Evolutionary conservation across 2,797 vertebrate species (phyloP), one percentile per base, ranked within the genome.

Genomic region (Pelochelys cantorii): DNA sequence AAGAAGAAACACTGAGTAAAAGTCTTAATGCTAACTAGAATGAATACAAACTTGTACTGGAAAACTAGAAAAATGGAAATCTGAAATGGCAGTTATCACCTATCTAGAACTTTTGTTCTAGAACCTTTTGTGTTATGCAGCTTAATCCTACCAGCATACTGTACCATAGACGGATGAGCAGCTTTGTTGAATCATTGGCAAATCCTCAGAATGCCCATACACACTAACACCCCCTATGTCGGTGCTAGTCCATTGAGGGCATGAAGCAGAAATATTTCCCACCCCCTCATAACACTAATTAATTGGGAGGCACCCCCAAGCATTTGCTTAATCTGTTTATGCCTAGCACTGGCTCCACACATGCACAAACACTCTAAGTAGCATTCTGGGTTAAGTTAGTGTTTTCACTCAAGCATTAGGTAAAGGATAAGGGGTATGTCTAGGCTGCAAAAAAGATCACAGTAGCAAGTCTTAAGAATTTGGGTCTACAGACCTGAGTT

Each of bases 381-480:
- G 65, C 0, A 10, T 23, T 27, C 37, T 2, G 77, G 81, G 71
- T 91, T 90, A 85, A 80, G 81, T 55, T 80, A 53, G 68, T 0
- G 29, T 86, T 91, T 71, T 22, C 88, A 93, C 13, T 56, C 89
- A 93, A 91, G 84, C 84, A 90, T 56, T 71, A 87, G 90, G 59
- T 0, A 1, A 84, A 88, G 74, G 22, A 80, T 56, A n/a, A 90
- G 3, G 0, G n/a, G 42, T 88, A 84, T 9, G 57, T 87, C 79
- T 25, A 71, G 22, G n/a, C n/a, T 71, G 68, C 34, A 71, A 71
- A 71, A 71, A 22, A 71, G 15, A n/a, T 31, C 62, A n/a, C 3
- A 18, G 17, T 6, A 37, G 18, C 20, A 11, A 71, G 20, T 71
- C 62, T 65, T 31, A 65, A 65, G n/a, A 37, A 18, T 10, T 22